Conservation (phyloP, 2,113 vertebrate species). For the Anolis sagrei region DNA sequence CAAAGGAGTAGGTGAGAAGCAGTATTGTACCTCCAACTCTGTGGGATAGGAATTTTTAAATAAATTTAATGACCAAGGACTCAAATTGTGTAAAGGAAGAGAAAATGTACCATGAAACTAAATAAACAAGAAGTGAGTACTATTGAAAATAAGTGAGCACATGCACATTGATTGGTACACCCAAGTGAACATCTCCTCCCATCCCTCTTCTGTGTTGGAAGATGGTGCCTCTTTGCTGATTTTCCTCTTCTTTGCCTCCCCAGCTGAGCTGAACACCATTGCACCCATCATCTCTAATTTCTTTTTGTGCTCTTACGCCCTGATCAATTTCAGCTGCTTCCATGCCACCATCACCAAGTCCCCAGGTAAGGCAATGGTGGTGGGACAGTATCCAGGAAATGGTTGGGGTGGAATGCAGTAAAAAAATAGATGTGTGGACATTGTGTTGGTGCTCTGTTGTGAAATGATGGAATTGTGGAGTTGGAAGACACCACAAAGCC, state of each 20-base stretch:
- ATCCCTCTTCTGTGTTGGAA: not conserved
- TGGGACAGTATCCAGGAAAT: not conserved
- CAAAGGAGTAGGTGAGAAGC: not conserved
- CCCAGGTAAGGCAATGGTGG: constrained; percentile 67
- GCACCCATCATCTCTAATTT: constrained; percentile 81
- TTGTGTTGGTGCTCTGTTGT: not conserved
- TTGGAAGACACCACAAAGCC: not conserved
- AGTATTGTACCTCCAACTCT: not conserved
- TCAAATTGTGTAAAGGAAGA: not conserved
- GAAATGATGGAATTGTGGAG: not conserved
- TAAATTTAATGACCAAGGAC: not conserved
- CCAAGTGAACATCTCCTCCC: not conserved
- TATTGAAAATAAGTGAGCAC: not conserved
- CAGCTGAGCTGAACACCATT: constrained; percentile 77
- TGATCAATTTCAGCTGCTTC: constrained; percentile 85
- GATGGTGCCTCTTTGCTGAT: not conserved
- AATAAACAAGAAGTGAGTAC: not conserved
- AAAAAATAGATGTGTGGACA: not conserved
- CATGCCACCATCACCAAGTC: constrained; percentile 79
- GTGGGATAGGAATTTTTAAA: too few species aligned
- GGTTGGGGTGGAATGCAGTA: not conserved
- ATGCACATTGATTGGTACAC: not conserved
- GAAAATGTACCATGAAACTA: not conserved
- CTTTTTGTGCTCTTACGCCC: constrained; percentile 81
- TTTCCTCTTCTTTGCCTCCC: not conserved